Evolutionary conservation across 2,888 invertebrate species (phyloP).

Genomic region (Cremastobaeus sp.): DNA sequence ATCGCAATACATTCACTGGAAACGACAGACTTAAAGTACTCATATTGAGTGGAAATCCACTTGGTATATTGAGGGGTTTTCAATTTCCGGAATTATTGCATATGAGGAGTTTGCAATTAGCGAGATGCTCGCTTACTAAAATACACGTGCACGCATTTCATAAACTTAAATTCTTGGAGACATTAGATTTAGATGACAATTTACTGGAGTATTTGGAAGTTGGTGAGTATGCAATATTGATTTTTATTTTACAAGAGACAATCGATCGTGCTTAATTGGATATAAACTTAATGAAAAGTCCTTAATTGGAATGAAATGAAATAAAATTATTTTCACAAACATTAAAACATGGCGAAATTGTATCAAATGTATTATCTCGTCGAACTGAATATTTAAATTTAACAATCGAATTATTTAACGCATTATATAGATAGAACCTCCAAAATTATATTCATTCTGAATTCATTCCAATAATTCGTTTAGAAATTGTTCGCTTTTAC

Average conservation of each 20-base stretch:
- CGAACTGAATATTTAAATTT: no score
- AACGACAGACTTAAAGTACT: slow-evolving; percentile 89
- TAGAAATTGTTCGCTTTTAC: no score
- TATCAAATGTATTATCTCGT: no score
- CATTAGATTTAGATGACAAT: slow-evolving; percentile 90
- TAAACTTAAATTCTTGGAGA: slow-evolving; percentile 85
- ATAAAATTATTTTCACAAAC: neutral
- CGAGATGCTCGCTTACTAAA: slow-evolving; percentile 86
- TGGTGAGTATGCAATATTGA: slow-evolving; percentile 66
- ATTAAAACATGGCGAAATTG: no score
- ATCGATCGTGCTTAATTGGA: no score
- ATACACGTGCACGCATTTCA: slow-evolving; percentile 89
- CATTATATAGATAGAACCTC: no score
- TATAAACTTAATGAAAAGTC: no score
- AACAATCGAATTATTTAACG: no score
- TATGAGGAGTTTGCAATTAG: slow-evolving; percentile 88
- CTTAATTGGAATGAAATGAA: neutral
- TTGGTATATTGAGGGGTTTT: slow-evolving; percentile 84
- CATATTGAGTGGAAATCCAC: slow-evolving; percentile 89
- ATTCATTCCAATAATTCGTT: no score
- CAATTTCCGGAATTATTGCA: slow-evolving; percentile 91
- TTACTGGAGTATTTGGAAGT: slow-evolving; percentile 85
- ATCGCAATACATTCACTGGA: slow-evolving; percentile 89
- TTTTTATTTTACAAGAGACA: neutral
- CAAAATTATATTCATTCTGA: no score